phyloP scores from a whole-genome alignment of 2,888 invertebrate genomes.

The Parnassius mnemosyne region DNA sequence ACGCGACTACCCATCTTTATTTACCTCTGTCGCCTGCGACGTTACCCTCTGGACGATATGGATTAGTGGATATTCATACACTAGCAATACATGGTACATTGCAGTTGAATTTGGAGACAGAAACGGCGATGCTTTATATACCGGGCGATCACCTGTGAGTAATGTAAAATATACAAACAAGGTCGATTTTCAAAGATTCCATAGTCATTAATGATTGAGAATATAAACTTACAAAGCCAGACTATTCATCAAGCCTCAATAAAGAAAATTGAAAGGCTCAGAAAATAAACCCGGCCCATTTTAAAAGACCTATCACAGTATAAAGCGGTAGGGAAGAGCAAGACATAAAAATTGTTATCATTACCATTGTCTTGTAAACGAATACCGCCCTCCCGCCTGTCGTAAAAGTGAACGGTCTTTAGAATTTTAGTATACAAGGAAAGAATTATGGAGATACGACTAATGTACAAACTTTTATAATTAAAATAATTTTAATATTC shows the following conservation, averaged over 20 bases:
- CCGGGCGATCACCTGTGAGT: no score
- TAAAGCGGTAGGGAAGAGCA: conserved; percentile 27
- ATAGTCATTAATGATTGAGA: conserved; percentile 27
- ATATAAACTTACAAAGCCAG: conserved; percentile 33
- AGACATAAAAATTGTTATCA: conserved; percentile 51
- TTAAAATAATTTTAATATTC: no score
- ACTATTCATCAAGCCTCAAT: conserved; percentile 41
- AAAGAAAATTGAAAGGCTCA: conserved; percentile 33
- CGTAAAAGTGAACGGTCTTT: conserved; percentile 47
- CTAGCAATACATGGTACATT: no score
- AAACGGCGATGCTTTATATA: no score
- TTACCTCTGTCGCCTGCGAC: no score
- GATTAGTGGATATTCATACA: no score
- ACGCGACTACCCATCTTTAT: no score
- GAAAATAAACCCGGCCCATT: conserved; percentile 32
- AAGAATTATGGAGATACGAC: conserved; percentile 31
- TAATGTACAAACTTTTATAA: no score
- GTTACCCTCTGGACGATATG: no score
- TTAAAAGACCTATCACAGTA: conserved; percentile 19
- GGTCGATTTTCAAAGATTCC: neutral
- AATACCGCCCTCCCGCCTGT: conserved; percentile 41
- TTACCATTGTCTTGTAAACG: conserved; percentile 51
- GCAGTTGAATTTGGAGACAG: no score
- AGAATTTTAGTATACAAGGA: conserved; percentile 36
- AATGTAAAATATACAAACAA: no score